Evolutionary conservation across 2,797 vertebrate genomes (phyloP).

Genomic region (Pygocentrus nattereri): DNA sequence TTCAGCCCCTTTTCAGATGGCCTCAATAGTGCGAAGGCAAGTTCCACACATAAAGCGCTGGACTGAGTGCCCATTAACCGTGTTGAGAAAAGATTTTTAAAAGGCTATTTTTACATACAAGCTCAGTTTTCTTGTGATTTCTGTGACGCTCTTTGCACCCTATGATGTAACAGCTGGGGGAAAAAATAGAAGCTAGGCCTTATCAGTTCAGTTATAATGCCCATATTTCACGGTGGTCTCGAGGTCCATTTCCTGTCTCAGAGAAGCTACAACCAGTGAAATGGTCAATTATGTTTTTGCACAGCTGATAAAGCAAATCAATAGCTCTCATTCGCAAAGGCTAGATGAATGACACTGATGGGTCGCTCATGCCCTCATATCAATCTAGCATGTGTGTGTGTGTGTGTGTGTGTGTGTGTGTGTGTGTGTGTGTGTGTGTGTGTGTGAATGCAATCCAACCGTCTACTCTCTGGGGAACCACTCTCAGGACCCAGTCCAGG

Average conservation of each 20-base stretch:
- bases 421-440: background rate
- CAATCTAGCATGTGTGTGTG: background rate
- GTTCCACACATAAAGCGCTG: background rate
- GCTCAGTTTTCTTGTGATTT: background rate
- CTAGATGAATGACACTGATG: constrained; percentile 27
- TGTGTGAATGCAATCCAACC: background rate
- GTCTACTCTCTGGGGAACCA: background rate
- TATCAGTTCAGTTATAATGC: background rate
- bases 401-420: constrained; percentile 1
- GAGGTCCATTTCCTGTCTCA: background rate
- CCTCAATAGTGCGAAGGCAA: constrained; percentile 3
- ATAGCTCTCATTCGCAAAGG: constrained; percentile 24
- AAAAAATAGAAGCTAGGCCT: background rate
- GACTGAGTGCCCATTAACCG: background rate
- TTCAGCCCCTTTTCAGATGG: constrained; percentile 8
- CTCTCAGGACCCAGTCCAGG: background rate
- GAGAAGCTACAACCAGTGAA: constrained; percentile 2
- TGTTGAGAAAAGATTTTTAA: no score
- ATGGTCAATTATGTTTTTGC: constrained; percentile 24
- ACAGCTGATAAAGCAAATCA: constrained; percentile 36
- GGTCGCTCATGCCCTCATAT: background rate
- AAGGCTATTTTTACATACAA: background rate
- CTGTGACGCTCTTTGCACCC: background rate
- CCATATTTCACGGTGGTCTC: background rate
- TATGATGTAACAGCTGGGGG: background rate